These are phyloP conservation scores for Tupaia tana DNA, from an alignment of 2,113 vertebrate species.

Conservation along the genomic window DNA sequence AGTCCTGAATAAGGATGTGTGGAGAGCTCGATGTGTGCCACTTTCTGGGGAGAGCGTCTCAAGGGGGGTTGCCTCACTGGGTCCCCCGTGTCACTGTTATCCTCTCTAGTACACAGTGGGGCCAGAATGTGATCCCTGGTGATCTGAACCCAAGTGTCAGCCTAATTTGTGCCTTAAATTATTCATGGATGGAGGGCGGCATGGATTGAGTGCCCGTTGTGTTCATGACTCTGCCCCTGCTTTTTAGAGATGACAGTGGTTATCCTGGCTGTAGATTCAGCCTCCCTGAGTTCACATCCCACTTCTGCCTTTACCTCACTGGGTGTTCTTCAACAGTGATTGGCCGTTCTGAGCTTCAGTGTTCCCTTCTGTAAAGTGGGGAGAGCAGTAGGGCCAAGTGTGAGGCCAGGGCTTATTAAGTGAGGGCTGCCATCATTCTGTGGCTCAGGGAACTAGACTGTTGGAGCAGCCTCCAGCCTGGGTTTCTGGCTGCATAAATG, in stretches of 20 bases:
- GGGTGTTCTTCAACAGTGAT: not conserved
- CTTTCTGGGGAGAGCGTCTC: not conserved
- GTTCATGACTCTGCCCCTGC: not conserved
- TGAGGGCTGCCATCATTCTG: not conserved
- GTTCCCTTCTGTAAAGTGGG: not conserved
- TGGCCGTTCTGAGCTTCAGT: not conserved
- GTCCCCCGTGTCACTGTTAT: not conserved
- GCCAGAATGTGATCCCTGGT: not conserved
- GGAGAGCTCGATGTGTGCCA: not conserved
- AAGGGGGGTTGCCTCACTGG: accelerated
- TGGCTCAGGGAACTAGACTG: not conserved
- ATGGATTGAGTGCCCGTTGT: not conserved
- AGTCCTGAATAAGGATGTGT: not conserved
- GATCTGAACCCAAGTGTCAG: not conserved
- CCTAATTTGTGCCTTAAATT: not conserved
- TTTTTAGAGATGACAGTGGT: not conserved
- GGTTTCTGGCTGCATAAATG: not conserved
- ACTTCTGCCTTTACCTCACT: not conserved
- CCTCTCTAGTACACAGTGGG: not conserved
- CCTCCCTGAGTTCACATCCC: not conserved
- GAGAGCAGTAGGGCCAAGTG: not conserved
- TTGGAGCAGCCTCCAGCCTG: not conserved
- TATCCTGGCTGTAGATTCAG: not conserved
- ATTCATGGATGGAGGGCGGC: not conserved
- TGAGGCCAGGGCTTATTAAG: not conserved